Base-by-base conservation (phyloP, 2,797 vertebrate species). In the Hipposideros larvatus region DNA sequence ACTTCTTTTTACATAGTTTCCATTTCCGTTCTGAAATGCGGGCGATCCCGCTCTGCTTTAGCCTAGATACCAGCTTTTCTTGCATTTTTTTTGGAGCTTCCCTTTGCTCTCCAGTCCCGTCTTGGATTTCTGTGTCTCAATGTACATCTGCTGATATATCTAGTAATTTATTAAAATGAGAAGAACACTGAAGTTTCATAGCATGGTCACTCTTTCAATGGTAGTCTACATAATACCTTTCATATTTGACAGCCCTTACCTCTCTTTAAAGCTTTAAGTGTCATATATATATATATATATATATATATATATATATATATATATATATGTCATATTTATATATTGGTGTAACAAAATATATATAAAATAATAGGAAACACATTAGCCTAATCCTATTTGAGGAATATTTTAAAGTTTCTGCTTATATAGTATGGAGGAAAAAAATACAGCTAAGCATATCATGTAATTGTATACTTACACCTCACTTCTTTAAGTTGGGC, bases 391-490 rank as follows among this genome's bases (percentile, higher is more conserved):
- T 1, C 70, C 65, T 77, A 84, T 92, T 95, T 71, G 88, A 97
- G 19, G 68, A 97, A 95, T 97, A 98, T 98, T 96, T 98, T 66
- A 94, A 94, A 96, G 90, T 92, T 95, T 96, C 66, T 98, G 26
- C 63, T 68, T 41, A 57, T 97, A 96, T 57, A 91, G 5, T 74
- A 96, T 68, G 74, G 89, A 4, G 82, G 98, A 94, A 96, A 65
- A 37, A 24, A 53, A 78, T 93, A 79, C 28, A 95, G 90, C 96
- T 98, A 97, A 98, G 94, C 97, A 37, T 97, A 68, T 97, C 97
- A 92, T 95, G 97, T 95, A 97, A 97, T 96, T 96, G 95, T 96
- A 87, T 80, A n/a, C 70, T 66, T 96, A 94, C 95, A 90, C 95
- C 97, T 96, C 26, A 31, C 82, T 97, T 83, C 90, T 96, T 96